These are phyloP conservation scores for Quadroppia sp. DNA, from an alignment of 2,888 invertebrate genomes.

Conservation along the genomic window DNA sequence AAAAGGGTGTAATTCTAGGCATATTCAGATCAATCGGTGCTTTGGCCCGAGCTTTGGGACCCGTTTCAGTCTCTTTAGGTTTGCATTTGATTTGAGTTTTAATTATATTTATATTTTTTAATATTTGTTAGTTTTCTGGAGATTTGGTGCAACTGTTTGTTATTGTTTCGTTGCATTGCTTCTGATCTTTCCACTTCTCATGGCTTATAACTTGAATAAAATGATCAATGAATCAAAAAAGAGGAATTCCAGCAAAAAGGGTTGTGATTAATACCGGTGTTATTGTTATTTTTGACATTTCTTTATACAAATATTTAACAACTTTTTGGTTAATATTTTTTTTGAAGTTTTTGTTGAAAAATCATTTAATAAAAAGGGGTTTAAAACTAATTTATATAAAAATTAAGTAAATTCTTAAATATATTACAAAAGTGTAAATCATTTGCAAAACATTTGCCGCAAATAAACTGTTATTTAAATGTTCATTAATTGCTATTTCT, in stretches of 20 bases:
- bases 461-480: no score
- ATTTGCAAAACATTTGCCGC: no score
- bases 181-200: slow-evolving; percentile 64
- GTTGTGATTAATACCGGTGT: no score
- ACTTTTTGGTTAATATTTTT: neutral
- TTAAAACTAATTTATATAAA: no score
- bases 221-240: neutral
- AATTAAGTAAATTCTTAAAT: no score
- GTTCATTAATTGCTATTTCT: no score
- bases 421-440: no score
- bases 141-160: slow-evolving; percentile 73
- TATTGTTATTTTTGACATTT: neutral
- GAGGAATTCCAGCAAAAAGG: neutral
- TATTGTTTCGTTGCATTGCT: slow-evolving; percentile 74
- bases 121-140: slow-evolving; percentile 72
- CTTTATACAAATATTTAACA: neutral
- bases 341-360: neutral
- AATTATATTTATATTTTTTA: neutral
- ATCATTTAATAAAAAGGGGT: neutral
- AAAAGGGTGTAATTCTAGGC: slow-evolving; percentile 89
- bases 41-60: slow-evolving; percentile 85
- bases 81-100: neutral
- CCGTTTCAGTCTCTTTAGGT: slow-evolving; percentile 73
- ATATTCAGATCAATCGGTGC: slow-evolving; percentile 91
- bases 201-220: slow-evolving; percentile 45